Evolutionary conservation across 2,113 vertebrate species (phyloP).

Genomic region (Melanocharis versteri): DNA sequence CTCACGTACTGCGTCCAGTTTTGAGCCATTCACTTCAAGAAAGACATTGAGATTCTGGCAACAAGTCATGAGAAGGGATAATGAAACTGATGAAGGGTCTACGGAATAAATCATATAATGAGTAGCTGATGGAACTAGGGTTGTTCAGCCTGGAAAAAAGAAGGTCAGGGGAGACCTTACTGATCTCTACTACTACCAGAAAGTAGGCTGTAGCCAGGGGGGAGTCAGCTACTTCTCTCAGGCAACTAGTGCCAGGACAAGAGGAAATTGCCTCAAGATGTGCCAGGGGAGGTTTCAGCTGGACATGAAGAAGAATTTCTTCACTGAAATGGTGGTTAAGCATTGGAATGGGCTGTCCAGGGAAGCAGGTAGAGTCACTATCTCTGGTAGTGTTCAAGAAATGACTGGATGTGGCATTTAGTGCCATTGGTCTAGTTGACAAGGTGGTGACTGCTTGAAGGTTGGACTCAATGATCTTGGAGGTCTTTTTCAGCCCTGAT

Average conservation of each 20-base stretch:
- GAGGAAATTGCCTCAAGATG: not conserved
- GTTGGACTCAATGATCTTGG: not conserved
- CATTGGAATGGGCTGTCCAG: not conserved
- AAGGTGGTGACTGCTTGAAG: not conserved
- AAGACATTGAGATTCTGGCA: not conserved
- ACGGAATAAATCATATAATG: not conserved
- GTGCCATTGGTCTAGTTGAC: not conserved
- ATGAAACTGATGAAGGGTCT: not conserved
- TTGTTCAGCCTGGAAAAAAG: not conserved
- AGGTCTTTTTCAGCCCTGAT: not conserved
- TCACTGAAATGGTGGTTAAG: not conserved
- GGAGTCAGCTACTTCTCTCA: not conserved
- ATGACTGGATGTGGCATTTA: not conserved
- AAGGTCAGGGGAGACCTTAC: not conserved
- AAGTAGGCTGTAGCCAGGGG: not conserved
- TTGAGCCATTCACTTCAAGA: not conserved
- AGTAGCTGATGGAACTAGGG: not conserved
- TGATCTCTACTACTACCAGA: not conserved
- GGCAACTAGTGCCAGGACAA: not conserved
- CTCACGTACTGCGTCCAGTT: not conserved
- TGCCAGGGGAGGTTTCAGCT: rapidly evolving
- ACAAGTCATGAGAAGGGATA: not conserved
- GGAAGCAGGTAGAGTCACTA: not conserved
- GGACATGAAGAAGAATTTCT: not conserved
- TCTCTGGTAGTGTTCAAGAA: not conserved